A percentile compares a stretch with the other conserved stretches of the same genome.
These are phyloP conservation scores for Sitophilus oryzae DNA, from an alignment of 1,140 invertebrate genomes.

Conservation along the genomic window DNA sequence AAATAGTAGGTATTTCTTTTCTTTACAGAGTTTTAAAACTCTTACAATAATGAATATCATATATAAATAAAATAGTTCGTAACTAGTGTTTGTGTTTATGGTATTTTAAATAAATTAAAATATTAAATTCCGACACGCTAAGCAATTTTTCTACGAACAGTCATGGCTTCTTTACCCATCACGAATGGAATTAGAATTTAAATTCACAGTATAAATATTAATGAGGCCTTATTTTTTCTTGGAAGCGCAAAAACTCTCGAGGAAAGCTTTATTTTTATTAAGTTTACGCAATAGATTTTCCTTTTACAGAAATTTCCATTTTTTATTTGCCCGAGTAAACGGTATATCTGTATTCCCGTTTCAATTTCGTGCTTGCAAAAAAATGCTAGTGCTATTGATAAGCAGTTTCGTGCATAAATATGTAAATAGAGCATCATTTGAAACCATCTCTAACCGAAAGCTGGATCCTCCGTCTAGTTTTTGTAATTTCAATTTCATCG, in stretches of 20 bases:
- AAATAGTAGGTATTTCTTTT: too few species aligned
- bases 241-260: conserved; percentile 1
- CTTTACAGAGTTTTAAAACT: too few species aligned
- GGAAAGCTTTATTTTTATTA: conserved; percentile 15
- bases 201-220: conserved; percentile 19
- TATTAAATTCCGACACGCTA: too few species aligned
- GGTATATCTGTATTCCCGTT: neutral
- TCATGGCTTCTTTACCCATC: conserved; percentile 1
- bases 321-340: conserved; percentile 14
- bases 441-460: too few species aligned
- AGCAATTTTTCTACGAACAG: neutral
- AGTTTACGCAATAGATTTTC: conserved; percentile 17
- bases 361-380: conserved; percentile 3
- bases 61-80: neutral
- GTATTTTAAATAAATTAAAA: neutral
- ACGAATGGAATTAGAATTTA: conserved; percentile 8
- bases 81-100: neutral
- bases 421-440: neutral
- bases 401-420: neutral
- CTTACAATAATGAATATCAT: too few species aligned
- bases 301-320: conserved; percentile 13
- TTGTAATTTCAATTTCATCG: too few species aligned
- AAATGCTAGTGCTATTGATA: neutral
- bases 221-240: conserved; percentile 14
- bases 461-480: too few species aligned